Evolutionary conservation across 2,113 vertebrate genomes (phyloP).

Genomic region (Passer domesticus): DNA sequence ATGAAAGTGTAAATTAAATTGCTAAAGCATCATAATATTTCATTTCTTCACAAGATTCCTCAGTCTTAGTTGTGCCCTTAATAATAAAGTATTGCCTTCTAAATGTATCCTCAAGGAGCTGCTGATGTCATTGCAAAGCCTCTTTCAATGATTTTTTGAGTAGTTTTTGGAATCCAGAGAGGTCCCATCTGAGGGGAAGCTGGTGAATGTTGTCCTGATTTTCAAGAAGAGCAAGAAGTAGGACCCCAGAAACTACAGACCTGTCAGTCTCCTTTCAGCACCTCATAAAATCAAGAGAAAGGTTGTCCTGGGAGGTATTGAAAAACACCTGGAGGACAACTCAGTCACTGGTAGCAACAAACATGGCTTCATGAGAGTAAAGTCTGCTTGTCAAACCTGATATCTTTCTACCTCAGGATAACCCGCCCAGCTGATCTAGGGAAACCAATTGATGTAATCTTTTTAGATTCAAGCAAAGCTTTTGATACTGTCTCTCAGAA

Average conservation of each 20-base stretch:
- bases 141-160: background rate
- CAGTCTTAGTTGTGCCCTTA: background rate
- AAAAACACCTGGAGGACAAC: background rate
- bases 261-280: background rate
- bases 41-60: background rate
- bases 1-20: background rate
- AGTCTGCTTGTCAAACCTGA: accelerated
- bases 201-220: accelerated
- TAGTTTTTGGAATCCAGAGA: background rate
- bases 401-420: background rate
- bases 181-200: background rate
- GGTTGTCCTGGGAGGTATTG: background rate
- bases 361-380: background rate
- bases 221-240: background rate
- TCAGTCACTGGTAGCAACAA: background rate
- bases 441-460: background rate
- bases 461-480: background rate
- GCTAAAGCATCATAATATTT: background rate
- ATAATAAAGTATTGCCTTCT: background rate
- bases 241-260: background rate
- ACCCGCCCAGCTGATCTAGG: too few species aligned
- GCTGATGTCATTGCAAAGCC: background rate
- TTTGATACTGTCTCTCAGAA: background rate
- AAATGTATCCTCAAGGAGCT: background rate
- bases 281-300: background rate